phyloP scores from a whole-genome alignment of 2,113 vertebrate species.

The Gopherus evgoodei region DNA sequence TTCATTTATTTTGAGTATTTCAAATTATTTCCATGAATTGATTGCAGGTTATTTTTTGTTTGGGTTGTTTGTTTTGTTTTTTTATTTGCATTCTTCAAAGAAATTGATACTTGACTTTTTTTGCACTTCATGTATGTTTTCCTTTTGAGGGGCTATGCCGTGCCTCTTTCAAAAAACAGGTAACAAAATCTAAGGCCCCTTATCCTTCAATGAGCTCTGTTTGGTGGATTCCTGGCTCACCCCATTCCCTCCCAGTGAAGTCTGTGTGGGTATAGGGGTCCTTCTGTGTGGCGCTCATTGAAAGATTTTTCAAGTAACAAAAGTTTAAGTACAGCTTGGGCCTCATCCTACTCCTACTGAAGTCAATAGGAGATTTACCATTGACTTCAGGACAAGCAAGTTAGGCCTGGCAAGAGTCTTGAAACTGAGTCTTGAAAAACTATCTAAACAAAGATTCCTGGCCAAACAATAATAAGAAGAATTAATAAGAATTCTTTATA shows the following conservation, averaged over 20 bases:
- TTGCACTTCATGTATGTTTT: background rate
- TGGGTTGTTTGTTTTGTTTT: background rate
- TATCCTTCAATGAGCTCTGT: rapidly evolving
- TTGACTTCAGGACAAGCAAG: background rate
- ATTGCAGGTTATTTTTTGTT: background rate
- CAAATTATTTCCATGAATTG: background rate
- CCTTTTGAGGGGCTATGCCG: background rate
- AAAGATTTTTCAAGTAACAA: background rate
- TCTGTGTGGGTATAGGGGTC: background rate
- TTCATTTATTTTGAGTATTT: background rate
- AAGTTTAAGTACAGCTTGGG: background rate
- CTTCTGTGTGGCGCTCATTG: background rate
- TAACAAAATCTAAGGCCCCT: background rate
- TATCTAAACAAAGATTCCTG: background rate
- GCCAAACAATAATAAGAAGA: background rate
- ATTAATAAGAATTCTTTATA: background rate
- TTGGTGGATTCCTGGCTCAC: background rate
- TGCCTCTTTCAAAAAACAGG: background rate
- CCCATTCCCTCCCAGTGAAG: rapidly evolving
- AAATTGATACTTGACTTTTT: background rate
- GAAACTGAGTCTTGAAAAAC: background rate
- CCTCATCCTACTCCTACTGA: background rate
- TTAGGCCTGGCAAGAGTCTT: background rate
- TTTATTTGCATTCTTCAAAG: background rate
- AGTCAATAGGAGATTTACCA: background rate